Evolutionary conservation across 2,888 invertebrate genomes (phyloP).

Genomic region (Gasteruption jaculator): DNA sequence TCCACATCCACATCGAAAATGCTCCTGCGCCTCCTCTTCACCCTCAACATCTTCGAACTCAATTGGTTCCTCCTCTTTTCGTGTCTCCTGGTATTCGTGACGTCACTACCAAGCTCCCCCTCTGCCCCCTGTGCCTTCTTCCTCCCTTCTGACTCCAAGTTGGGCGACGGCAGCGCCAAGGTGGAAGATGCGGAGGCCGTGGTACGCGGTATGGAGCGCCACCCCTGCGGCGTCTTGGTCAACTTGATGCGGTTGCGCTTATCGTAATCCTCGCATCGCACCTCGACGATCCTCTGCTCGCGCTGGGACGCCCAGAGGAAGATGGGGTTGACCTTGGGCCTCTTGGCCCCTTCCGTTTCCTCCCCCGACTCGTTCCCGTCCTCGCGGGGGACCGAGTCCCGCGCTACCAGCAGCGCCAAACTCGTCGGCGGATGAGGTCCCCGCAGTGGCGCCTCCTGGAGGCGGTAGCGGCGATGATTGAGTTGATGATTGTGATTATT

Average conservation of each 20-base stretch:
- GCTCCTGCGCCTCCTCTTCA: constrained; percentile 22
- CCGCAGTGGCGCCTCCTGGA: too few species aligned
- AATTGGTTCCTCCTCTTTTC: neutral
- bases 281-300: constrained; percentile 76
- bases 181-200: constrained; percentile 51
- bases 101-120: too few species aligned
- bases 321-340: constrained; percentile 71
- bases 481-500: too few species aligned
- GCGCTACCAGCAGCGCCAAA: constrained; percentile 13
- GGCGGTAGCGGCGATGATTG: too few species aligned
- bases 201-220: constrained; percentile 79
- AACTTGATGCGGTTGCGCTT: constrained; percentile 78
- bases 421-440: too few species aligned
- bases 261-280: constrained; percentile 85
- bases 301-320: constrained; percentile 82
- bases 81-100: too few species aligned
- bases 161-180: constrained; percentile 19
- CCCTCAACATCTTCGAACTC: constrained; percentile 14
- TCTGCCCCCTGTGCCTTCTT: too few species aligned
- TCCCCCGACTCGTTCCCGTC: constrained; percentile 26
- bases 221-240: constrained; percentile 75
- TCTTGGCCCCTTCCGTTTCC: constrained; percentile 54
- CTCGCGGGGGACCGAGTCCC: constrained; percentile 13
- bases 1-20: constrained; percentile 27
- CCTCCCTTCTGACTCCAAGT: constrained; percentile 9